Conservation (phyloP, 2,888 invertebrate species). For the Sminthurides aquaticus region DNA sequence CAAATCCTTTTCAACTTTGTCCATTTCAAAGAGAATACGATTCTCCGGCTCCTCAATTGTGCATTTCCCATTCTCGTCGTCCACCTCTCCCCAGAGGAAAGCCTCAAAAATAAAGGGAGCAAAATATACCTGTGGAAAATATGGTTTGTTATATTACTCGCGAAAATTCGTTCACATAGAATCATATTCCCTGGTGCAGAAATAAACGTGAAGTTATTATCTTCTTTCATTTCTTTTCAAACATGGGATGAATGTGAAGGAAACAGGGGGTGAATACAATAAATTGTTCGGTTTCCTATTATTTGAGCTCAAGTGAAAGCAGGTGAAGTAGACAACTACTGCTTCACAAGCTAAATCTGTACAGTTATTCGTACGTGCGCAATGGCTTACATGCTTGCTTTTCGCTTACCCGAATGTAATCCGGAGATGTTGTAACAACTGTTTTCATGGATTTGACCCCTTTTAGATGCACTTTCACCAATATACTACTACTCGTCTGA, state of each 20-base stretch:
- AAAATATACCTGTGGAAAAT: conserved; percentile 54
- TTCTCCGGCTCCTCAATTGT: conserved; percentile 55
- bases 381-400: no score
- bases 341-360: no score
- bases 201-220: not conserved
- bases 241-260: not conserved
- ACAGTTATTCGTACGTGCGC: no score
- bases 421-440: conserved; percentile 61
- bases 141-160: not conserved
- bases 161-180: not conserved
- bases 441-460: conserved; percentile 58
- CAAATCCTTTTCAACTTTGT: conserved; percentile 52
- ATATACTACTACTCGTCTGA: conserved; percentile 57
- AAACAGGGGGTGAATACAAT: not conserved
- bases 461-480: conserved; percentile 60
- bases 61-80: conserved; percentile 59
- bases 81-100: conserved; percentile 58
- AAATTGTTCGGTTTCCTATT: no score
- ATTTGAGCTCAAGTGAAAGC: no score
- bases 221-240: not conserved
- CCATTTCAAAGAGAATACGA: conserved; percentile 58
- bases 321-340: no score
- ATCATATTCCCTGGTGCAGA: not conserved
- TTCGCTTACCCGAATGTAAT: conserved; percentile 59
- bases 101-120: conserved; percentile 68